A percentile compares a stretch with the other conserved stretches of the same genome.
These are phyloP conservation scores for Bradypodion ventrale DNA, from an alignment of 2,797 vertebrate genomes.

Conservation along the genomic window DNA sequence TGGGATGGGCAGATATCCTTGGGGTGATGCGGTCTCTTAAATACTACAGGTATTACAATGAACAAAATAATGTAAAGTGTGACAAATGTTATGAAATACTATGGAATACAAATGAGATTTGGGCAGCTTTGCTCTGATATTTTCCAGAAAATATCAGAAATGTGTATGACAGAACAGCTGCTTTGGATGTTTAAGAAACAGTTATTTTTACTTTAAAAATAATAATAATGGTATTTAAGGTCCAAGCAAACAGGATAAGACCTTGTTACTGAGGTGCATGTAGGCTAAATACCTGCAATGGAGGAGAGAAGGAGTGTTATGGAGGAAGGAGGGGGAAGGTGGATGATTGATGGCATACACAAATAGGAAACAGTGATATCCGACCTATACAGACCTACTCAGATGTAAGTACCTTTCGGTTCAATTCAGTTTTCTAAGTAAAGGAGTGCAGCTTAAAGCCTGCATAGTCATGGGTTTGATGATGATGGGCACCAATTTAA, in stretches of 20 bases:
- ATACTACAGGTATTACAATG: too few species aligned
- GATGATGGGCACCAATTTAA: background rate
- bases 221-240: background rate
- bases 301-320: background rate
- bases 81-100: too few species aligned
- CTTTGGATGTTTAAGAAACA: background rate
- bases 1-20: too few species aligned
- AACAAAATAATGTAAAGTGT: too few species aligned
- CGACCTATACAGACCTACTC: background rate
- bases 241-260: background rate
- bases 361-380: background rate
- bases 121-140: background rate
- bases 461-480: background rate
- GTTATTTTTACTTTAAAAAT: background rate
- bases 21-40: too few species aligned
- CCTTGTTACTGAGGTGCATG: background rate
- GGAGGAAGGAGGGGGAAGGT: background rate
- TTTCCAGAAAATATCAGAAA: background rate
- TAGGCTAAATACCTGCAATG: background rate
- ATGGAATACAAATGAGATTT: background rate
- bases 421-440: background rate
- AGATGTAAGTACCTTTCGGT: background rate
- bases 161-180: background rate
- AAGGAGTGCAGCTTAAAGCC: background rate
- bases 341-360: background rate